Evolutionary conservation across 2,888 invertebrate genomes (phyloP), one percentile per base, ranked within the genome.

Genomic region (Hypena proboscidalis): DNA sequence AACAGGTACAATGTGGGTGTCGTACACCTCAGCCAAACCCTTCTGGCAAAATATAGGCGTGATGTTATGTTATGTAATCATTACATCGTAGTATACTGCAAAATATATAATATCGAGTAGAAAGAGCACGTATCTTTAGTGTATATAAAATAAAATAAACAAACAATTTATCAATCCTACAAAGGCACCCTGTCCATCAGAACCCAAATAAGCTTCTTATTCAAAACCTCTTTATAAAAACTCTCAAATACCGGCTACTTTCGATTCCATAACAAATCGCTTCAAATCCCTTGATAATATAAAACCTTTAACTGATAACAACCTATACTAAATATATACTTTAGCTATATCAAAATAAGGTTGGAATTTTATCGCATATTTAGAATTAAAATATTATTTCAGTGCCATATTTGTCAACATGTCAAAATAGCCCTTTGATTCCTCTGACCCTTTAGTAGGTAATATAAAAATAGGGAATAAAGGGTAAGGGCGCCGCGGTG

Each of bases 401-500:
- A 70, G 77, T 68, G 70, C 70, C 77, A 58, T 82, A 87, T 89
- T 88, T 88, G 88, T 86, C 86, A 85, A 86, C 83, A 82, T 85
- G 82, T 77, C 85, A 81, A 83, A 84, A 81, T 85, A 87, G 84
- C 85, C 88, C 88, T 88, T 87, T 89, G 87, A 88, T 86, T 84
- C 77, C 74, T 74, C 60, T 70, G 76, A 79, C 81, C 84, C 79
- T 82, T 85, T 78, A 75, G 67, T 70, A 53, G 58, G 67, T 67
- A 69, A 69, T 75, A 70, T 66, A 63, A 68, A 62, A 70, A 71
- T 68, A 61, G 74, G 72, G 74, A 66, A 71, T 58, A 71, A 66
- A 70, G 37, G 58, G 46, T 66, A 72, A 73, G 73, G 77, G 72
- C 64, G 75, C 67, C 55, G 56, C 62, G 59, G 67, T 72, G 74